Evolutionary conservation across 2,113 vertebrate species (phyloP), one percentile per base, ranked within the genome.

Genomic region (Rhea pennata): DNA sequence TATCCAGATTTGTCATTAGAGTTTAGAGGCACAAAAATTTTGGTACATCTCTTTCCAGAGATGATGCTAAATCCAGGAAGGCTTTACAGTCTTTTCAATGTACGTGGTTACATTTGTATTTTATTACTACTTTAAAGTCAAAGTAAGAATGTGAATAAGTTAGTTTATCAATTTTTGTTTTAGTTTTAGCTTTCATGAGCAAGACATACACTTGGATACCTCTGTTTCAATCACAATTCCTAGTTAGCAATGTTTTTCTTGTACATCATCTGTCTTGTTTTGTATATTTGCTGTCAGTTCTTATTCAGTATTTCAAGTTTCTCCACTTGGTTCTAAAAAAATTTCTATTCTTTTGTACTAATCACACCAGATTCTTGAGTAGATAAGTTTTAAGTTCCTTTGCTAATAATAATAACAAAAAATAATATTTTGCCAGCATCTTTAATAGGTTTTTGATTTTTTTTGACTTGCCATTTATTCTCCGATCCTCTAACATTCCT

Each of bases 1-100:
- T 93, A 93, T 92, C 71, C 46, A 92, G 74, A 56, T 59, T 87
- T 50, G 40, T 79, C 44, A 69, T 95, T 81, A 89, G 16, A 12
- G 21, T 75, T 78, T 72, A 79, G 48, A 91, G 66, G 19, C 39
- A 59, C 39, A 82, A 66, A 85, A 87, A n/a, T 39, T 87, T 65
- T 61, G n/a, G 62, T 65, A 42, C 51, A 81, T n/a, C 46, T 84
- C 24, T 61, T 40, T 67, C 24, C 22, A 23, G 46, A 33, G 80
- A 59, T 22, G 51, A 86, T 46, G 27, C 59, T 92, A 88, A 78
- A 65, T 50, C 21, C 21, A 89, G 66, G 12, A 42, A 87, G 39
- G 15, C 24, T 81, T 84, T 78, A 42, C 61, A 87, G 33, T 64
- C 46, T 87, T 91, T 77, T 93, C 26, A 65, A 0, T 56, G 20